A percentile compares a stretch with the other conserved stretches of the same genome.
phyloP scores from a whole-genome alignment of 2,888 invertebrate species.

The Acanthosepion esculentum region DNA sequence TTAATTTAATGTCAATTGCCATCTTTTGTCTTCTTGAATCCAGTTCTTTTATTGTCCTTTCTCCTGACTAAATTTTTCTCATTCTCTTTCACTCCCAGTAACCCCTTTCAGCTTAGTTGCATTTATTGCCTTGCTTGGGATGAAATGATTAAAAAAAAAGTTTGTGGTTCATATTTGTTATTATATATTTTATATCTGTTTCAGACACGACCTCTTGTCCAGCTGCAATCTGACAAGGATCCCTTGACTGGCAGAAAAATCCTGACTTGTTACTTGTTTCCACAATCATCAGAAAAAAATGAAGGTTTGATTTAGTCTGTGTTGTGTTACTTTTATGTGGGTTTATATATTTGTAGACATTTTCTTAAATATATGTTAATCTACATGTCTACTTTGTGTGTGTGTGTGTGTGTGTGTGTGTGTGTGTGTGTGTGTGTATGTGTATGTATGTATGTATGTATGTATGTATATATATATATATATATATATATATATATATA shows the following conservation, averaged over 20 bases:
- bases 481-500: no score
- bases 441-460: background rate
- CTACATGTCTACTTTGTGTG: background rate
- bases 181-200: slow-evolving; percentile 48
- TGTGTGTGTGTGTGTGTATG: background rate
- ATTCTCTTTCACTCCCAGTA: no score
- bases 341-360: no score
- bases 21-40: no score
- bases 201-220: slow-evolving; percentile 92
- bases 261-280: slow-evolving; percentile 92
- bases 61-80: no score
- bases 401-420: background rate
- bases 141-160: no score
- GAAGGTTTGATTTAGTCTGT: slow-evolving; percentile 54
- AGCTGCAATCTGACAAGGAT: slow-evolving; percentile 90
- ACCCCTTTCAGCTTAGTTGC: no score
- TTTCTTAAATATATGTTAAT: no score
- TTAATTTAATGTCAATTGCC: no score
- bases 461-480: background rate
- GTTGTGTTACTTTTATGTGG: background rate
- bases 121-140: no score
- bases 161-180: background rate
- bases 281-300: slow-evolving; percentile 80
- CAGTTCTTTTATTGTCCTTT: no score
- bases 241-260: slow-evolving; percentile 84